Evolutionary conservation across 1,140 invertebrate species (phyloP).

Genomic region (Tetramorium parvispinum): DNA sequence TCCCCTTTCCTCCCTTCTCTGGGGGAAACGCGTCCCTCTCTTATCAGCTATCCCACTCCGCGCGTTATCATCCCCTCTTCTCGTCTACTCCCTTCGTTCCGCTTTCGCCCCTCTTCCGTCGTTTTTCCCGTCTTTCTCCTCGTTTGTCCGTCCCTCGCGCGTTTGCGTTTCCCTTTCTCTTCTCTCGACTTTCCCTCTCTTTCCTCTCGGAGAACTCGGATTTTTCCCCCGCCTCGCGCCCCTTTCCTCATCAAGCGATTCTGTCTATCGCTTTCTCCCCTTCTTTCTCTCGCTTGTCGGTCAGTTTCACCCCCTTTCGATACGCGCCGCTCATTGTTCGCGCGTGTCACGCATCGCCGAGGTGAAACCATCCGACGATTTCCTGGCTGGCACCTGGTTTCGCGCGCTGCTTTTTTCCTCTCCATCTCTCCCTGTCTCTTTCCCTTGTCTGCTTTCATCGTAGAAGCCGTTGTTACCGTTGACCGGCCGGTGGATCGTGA

Average conservation of each 20-base stretch:
- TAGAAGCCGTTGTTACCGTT: constrained; percentile 44
- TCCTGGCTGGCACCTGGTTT: constrained; percentile 79
- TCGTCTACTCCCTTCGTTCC: neutral
- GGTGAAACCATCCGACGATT: constrained; percentile 82
- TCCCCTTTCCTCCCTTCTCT: constrained; percentile 35
- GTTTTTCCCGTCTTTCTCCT: constrained; percentile 35
- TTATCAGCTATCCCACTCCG: constrained; percentile 33
- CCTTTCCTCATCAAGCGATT: constrained; percentile 23
- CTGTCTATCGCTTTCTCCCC: constrained; percentile 41
- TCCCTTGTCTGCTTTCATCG: constrained; percentile 23
- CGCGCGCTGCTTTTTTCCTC: constrained; percentile 72
- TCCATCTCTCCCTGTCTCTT: constrained; percentile 34
- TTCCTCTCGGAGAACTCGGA: constrained; percentile 1
- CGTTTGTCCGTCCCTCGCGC: neutral
- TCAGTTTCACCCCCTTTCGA: constrained; percentile 71
- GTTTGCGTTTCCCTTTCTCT: constrained; percentile 45
- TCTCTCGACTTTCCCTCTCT: constrained; percentile 54
- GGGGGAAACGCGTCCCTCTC: constrained; percentile 25
- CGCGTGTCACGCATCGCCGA: constrained; percentile 82
- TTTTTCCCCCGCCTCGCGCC: constrained; percentile 22
- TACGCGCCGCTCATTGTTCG: constrained; percentile 79
- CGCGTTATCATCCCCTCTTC: constrained; percentile 13
- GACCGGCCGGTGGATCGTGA: constrained; percentile 43
- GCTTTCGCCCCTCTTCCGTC: constrained; percentile 28
- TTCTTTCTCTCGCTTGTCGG: constrained; percentile 51